Base-by-base conservation (phyloP, 2,888 invertebrate species). In the Eurytoma adleriae region DNA sequence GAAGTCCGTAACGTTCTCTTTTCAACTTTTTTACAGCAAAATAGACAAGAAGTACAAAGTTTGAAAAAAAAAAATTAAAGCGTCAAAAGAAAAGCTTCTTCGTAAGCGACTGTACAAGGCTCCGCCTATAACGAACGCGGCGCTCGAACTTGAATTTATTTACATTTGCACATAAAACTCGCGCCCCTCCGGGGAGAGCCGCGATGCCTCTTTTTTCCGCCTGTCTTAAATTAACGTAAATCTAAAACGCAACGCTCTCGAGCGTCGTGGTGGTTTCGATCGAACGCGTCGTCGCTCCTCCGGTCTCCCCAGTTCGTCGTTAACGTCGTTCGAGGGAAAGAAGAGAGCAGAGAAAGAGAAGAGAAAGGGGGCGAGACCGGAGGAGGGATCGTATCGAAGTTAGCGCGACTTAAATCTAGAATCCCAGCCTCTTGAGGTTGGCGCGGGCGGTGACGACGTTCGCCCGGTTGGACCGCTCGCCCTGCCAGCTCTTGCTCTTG, bases 401-500 rank as follows among this genome's bases (percentile, higher is more conserved):
- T 10, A 40, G 40, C 10, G 7, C 40, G 40, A 10, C 40, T 40
- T 40, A 40, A 40, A 10, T 13, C 40, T 83, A 91, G 59, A 90
- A 89, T n/a, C 90, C 90, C 57, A 91, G 83, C 61, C 90, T 86
- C 70, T 90, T 90, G 10, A 90, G 84, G 80, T 88, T 90, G 1
- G 86, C 83, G 27, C 88, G 85, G 0, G 86, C 84, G 5, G 85
- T 83, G 1, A 87, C 80, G 24, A 85, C 82, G 40, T 83, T 80
- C 2, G 82, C 54, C 10, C 85, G 72, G 40, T 86, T 83, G 2
- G 84, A 79, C 73, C 88, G 90, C 62, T 93, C 94, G 16, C 93
- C 92, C 84, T 93, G 94, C 93, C 94, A 94, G 67, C 95, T 95
- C 90, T 96, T 96, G 84, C 95, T 94, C 89, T 96, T 96, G 85